These are phyloP conservation scores for Hyperopisus bebe DNA, from an alignment of 2,113 vertebrate genomes.

Conservation along the genomic window DNA sequence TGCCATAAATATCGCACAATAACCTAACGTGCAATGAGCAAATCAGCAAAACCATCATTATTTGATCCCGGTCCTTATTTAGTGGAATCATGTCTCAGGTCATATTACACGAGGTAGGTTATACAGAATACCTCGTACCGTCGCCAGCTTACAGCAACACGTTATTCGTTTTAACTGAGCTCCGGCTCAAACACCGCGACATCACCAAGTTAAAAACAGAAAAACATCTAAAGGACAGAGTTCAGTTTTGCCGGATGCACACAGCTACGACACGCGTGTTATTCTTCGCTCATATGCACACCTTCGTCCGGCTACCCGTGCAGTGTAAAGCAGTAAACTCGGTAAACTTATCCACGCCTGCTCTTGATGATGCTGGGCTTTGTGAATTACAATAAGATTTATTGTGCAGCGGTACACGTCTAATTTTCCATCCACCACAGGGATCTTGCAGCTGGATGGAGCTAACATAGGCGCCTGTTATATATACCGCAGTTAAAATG, in stretches of 20 bases:
- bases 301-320: conserved; percentile 15
- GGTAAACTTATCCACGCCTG: conserved; percentile 53
- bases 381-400: conserved; percentile 71
- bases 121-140: neutral
- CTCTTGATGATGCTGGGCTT: conserved; percentile 54
- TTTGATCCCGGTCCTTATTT: conserved; percentile 56
- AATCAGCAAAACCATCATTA: conserved; percentile 69
- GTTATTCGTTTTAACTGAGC: neutral
- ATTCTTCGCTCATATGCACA: conserved; percentile 51
- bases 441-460: conserved; percentile 57
- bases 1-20: conserved; percentile 52
- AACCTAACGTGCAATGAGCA: conserved; percentile 60
- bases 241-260: neutral
- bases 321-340: conserved; percentile 42
- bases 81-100: neutral
- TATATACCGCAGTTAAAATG: conserved; percentile 56
- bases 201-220: conserved; percentile 33
- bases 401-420: conserved; percentile 63
- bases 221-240: neutral
- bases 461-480: conserved; percentile 62
- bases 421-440: conserved; percentile 69
- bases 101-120: neutral
- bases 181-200: conserved; percentile 29
- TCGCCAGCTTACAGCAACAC: neutral
- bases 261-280: conserved; percentile 41